Percentiles rank a stretch among this genome's conserved stretches.
phyloP scores from a whole-genome alignment of 2,797 vertebrate genomes.

The Amphiprion clarkii region DNA sequence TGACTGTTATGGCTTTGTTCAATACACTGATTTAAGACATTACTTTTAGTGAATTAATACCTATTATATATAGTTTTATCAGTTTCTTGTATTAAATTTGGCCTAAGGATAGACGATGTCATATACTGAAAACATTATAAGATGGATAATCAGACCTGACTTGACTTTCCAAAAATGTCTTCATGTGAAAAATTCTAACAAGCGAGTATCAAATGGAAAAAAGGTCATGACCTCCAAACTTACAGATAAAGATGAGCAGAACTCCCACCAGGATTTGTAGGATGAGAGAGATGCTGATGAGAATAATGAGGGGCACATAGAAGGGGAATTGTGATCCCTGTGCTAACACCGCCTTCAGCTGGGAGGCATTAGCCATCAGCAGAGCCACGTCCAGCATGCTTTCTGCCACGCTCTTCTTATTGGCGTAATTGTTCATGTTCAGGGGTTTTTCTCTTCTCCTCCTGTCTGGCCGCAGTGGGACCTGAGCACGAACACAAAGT shows the following conservation, averaged over 20 bases:
- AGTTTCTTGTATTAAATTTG: too few relatives aligned
- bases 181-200: too few relatives aligned
- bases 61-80: too few relatives aligned
- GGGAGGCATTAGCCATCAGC: conserved; percentile 97
- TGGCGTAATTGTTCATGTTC: conserved; percentile 97
- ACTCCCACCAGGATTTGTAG: conserved; percentile 93
- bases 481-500: conserved; percentile 65
- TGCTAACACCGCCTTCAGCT: conserved; percentile 94
- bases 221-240: conserved; percentile 40
- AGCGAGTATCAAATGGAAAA: too few relatives aligned
- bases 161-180: too few relatives aligned
- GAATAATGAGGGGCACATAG: conserved; percentile 88
- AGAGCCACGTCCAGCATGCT: conserved; percentile 98
- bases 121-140: too few relatives aligned
- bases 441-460: conserved; percentile 72
- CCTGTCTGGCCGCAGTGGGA: fast-evolving
- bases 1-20: too few relatives aligned
- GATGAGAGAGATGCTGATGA: conserved; percentile 92
- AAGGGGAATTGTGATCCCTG: conserved; percentile 89
- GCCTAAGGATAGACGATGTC: too few relatives aligned
- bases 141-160: too few relatives aligned
- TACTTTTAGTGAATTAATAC: too few relatives aligned
- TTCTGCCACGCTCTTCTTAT: conserved; percentile 97
- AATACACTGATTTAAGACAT: too few relatives aligned
- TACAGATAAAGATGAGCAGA: conserved; percentile 96